Base-by-base conservation (phyloP, 1,140 invertebrate genomes). In the Meloidogyne exigua region DNA sequence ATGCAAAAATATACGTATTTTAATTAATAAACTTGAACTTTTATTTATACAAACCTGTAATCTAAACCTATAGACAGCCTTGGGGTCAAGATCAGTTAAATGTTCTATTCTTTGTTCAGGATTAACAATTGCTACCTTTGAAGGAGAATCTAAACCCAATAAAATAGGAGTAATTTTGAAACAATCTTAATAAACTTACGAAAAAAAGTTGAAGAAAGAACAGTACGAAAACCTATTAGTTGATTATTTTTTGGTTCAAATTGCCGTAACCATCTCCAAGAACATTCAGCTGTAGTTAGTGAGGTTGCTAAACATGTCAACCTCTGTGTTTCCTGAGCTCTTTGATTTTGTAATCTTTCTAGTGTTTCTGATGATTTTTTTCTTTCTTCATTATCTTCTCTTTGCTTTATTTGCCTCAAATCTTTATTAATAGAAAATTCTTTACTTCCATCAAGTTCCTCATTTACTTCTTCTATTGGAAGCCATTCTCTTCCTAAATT, bases 111-210 rank as follows among this genome's bases (percentile, higher is more conserved):
- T 26, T 65, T 64, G 49, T 15, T 72, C 69, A 10, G 75, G 39
- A 15, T 49, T 32, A 5, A 76, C 39, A 69, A 76, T 72, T 65
- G 65, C 68, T 9, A 76, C 75, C 23, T 76, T 76, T n/a, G 75
- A 75, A 5, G 72, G 57, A 23, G 72, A 12, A 21, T 65, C 72
- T 73, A 15, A 39, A 57, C 5, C 1, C 9, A 2, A 18, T 15
- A 32, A 32, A 73, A 72, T 10, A 15, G 7, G 25, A 44, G 4
- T 5, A 68, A 7, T 21, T 23, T 32, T 65, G 0, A 9, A 32
- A 23, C 10, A 7, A 25, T n/a, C n/a, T 9, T 9, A 10, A 65
- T n/a, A 39, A 21, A 49, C 9, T 2, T 73, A 23, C 68, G 42
- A 42, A 26, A 26, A 21, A 69, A 28, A 64, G 68, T 64, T 12